A percentile compares a stretch with the other conserved stretches of the same genome.
Conservation (phyloP, 1,140 invertebrate species). For the Calliphora vicina region DNA sequence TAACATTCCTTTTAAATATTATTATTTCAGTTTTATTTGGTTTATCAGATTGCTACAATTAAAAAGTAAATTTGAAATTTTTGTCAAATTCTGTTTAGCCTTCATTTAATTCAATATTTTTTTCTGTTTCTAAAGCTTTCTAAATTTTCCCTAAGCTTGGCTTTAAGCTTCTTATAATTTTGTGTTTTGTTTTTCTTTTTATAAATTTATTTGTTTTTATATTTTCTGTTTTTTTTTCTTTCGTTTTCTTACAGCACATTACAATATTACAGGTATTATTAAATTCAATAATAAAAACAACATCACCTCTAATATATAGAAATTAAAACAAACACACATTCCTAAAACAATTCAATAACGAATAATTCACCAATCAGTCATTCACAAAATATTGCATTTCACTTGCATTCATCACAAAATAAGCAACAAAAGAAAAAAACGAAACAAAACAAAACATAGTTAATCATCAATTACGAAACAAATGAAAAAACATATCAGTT, state of each 20-base stretch:
- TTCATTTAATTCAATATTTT: neutral
- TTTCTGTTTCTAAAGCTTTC: neutral
- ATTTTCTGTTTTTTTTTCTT: conserved; percentile 4
- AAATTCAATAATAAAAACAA: neutral
- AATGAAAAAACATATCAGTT: conserved; percentile 24
- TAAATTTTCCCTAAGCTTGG: neutral
- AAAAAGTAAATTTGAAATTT: too few species aligned
- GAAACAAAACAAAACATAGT: neutral
- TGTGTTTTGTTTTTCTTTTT: neutral
- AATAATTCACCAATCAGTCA: neutral
- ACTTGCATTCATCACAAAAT: too few species aligned
- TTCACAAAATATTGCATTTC: neutral
- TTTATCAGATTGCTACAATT: too few species aligned
- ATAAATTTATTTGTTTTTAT: conserved; percentile 1
- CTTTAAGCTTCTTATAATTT: neutral
- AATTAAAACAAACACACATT: neutral
- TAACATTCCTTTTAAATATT: too few species aligned
- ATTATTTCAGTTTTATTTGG: too few species aligned
- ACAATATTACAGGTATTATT: conserved; percentile 33
- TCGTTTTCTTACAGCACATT: conserved; percentile 26
- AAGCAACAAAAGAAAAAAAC: neutral
- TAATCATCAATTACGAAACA: neutral
- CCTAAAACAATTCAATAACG: neutral
- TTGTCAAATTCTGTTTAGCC: too few species aligned
- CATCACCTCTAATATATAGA: neutral